Percentiles rank a stretch among this genome's conserved stretches.
Evolutionary conservation across 1,140 invertebrate genomes (phyloP).

Genomic region (Halesus radiatus): DNA sequence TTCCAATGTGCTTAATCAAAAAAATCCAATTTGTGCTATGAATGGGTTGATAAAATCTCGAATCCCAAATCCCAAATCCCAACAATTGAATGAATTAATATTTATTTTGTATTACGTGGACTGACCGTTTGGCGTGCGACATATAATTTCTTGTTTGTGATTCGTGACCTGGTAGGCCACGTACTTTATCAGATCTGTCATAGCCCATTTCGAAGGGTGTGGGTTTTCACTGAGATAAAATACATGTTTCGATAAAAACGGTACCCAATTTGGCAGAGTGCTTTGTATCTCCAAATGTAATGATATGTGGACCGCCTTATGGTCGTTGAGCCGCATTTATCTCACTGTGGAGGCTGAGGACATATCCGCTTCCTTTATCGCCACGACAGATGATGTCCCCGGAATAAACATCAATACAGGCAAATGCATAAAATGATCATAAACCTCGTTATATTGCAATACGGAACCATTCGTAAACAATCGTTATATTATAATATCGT

Average conservation of each 20-base stretch:
- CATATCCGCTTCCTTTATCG: too few species aligned
- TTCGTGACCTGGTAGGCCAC: background rate
- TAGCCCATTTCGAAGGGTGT: constrained; percentile 1
- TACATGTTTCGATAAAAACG: constrained; percentile 48
- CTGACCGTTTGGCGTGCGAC: background rate
- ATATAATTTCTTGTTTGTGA: background rate
- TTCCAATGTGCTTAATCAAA: too few species aligned
- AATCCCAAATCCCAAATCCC: background rate
- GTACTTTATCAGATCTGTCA: constrained; percentile 14
- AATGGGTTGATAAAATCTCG: too few species aligned
- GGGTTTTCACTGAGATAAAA: constrained; percentile 27
- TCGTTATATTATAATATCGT: too few species aligned
- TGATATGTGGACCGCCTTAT: constrained; percentile 46
- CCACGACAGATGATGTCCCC: too few species aligned
- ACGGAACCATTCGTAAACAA: too few species aligned
- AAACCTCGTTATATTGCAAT: too few species aligned
- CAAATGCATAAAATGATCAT: too few species aligned
- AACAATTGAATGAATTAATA: background rate
- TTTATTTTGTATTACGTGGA: constrained; percentile 11
- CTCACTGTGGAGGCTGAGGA: background rate
- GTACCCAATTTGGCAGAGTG: constrained; percentile 52
- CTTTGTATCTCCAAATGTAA: constrained; percentile 41
- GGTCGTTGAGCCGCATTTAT: constrained; percentile 25
- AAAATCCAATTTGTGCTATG: too few species aligned
- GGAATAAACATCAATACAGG: too few species aligned